These are phyloP conservation scores for Periparus ater DNA, from an alignment of 2,797 vertebrate genomes.

Conservation along the genomic window DNA sequence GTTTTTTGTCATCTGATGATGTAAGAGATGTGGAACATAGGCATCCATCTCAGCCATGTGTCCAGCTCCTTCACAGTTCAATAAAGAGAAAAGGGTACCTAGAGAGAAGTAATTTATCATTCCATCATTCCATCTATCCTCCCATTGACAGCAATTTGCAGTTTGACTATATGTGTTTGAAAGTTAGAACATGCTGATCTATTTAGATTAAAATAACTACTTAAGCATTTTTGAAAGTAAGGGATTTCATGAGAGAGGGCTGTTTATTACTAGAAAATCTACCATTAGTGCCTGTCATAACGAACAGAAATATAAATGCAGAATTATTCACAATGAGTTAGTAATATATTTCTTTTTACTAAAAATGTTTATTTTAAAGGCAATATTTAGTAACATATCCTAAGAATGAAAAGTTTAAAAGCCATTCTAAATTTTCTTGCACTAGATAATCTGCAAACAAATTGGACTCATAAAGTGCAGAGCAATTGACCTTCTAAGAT, in stretches of 20 bases:
- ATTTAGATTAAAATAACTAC: background rate
- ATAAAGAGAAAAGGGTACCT: background rate
- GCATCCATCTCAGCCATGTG: background rate
- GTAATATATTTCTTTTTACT: background rate
- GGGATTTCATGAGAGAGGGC: background rate
- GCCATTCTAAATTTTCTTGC: background rate
- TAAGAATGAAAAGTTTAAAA: background rate
- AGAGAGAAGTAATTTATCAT: background rate
- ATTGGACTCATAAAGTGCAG: background rate
- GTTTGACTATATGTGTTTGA: background rate
- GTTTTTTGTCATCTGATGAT: background rate
- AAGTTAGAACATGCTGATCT: background rate
- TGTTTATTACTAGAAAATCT: background rate
- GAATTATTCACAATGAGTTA: background rate
- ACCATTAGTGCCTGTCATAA: background rate
- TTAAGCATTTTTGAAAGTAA: background rate
- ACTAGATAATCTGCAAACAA: slow-evolving; percentile 9
- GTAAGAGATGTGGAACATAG: background rate
- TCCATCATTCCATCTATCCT: background rate
- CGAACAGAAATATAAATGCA: background rate
- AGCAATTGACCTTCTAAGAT: slow-evolving; percentile 34
- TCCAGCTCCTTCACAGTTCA: background rate
- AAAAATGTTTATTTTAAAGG: background rate
- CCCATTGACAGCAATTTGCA: background rate
- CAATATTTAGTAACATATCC: background rate